Conservation (phyloP, 2,797 vertebrate species). For the Gymnocypris eckloni region DNA sequence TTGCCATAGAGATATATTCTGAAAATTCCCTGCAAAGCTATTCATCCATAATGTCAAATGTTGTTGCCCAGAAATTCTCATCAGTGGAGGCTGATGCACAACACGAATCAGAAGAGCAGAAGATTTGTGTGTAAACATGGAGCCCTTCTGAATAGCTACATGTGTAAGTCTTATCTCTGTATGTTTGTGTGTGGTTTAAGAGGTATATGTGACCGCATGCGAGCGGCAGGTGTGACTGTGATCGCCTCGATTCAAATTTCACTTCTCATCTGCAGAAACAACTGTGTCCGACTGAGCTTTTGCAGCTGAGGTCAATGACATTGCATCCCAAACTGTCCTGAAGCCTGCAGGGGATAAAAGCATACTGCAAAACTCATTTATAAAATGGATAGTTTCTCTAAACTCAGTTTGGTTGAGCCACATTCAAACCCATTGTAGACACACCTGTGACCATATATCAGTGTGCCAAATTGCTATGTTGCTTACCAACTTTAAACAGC, state of each 20-base stretch:
- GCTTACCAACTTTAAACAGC: background rate
- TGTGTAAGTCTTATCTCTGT: background rate
- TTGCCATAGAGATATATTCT: conserved; percentile 56
- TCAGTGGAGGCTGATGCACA: conserved; percentile 13
- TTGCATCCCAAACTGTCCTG: conserved; percentile 7
- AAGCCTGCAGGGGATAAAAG: conserved; percentile 28
- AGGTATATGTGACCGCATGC: background rate
- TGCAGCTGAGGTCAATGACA: conserved; percentile 28
- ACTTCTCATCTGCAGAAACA: conserved; percentile 54
- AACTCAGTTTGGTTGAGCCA: background rate
- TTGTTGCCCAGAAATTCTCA: conserved; percentile 33
- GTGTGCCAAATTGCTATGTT: background rate
- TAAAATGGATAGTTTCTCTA: conserved; percentile 7
- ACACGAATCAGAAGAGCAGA: background rate
- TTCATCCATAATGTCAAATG: conserved; percentile 47
- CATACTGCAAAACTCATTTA: background rate
- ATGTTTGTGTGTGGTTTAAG: background rate
- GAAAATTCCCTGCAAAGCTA: conserved; percentile 37
- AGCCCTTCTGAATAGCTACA: background rate
- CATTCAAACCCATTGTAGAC: background rate
- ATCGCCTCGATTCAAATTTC: conserved; percentile 59
- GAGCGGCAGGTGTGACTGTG: conserved; percentile 50
- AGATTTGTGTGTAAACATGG: conserved; percentile 21
- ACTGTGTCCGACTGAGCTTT: conserved; percentile 48
- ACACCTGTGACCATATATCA: conserved; percentile 2